Evolutionary conservation across 2,113 vertebrate genomes (phyloP).

Genomic region (Riparia riparia): DNA sequence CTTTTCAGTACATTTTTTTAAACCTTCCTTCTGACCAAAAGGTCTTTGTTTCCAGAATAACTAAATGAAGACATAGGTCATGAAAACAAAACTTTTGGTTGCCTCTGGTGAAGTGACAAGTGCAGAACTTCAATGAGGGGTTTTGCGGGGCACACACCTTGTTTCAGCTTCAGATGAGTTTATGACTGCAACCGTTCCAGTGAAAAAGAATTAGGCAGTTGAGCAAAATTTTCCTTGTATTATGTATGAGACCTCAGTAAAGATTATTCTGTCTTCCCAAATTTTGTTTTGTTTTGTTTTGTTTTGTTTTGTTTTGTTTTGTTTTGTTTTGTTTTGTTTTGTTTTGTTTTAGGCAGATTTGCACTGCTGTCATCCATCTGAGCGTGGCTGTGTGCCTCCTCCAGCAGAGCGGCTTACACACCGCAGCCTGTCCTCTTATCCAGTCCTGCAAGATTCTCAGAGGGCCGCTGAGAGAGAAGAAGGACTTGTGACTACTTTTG

Average conservation of each 20-base stretch:
- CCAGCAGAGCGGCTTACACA: not conserved
- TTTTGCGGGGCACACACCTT: not conserved
- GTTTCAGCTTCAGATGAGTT: not conserved
- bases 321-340: too few species aligned
- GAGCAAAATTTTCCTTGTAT: not conserved
- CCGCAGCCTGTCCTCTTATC: not conserved
- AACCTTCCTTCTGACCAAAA: not conserved
- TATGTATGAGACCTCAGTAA: not conserved
- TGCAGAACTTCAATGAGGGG: not conserved
- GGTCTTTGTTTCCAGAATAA: not conserved
- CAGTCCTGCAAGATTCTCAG: not conserved
- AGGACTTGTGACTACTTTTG: not conserved
- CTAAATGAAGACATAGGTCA: not conserved
- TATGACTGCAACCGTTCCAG: not conserved
- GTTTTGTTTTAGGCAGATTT: not conserved
- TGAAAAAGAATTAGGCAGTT: not conserved
- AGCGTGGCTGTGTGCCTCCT: not conserved
- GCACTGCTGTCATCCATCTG: not conserved
- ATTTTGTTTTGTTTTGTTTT: not conserved
- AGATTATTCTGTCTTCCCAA: not conserved
- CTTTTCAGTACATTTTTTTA: not conserved
- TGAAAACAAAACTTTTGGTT: not conserved
- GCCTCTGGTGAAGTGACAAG: not conserved
- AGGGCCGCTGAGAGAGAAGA: not conserved
- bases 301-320: too few species aligned